A percentile compares a stretch with the other conserved stretches of the same genome.
Evolutionary conservation across 2,888 invertebrate genomes (phyloP).

Genomic region (Sinotaia quadrata): DNA sequence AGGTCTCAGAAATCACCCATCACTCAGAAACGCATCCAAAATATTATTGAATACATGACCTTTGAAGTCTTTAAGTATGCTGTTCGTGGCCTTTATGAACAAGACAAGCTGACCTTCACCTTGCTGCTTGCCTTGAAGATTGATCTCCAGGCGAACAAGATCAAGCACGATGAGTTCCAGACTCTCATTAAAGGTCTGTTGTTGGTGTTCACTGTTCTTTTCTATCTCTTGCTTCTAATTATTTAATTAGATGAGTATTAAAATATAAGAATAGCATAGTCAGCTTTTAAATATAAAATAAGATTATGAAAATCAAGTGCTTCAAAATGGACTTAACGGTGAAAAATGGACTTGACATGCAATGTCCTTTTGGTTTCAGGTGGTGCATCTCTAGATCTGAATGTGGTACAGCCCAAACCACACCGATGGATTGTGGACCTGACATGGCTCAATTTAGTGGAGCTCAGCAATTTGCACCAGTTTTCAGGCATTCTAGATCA

Average conservation of each 20-base stretch:
- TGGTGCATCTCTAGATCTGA: constrained; percentile 72
- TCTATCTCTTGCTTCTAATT: no score
- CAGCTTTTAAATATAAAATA: no score
- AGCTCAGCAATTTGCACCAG: constrained; percentile 71
- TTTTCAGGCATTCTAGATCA: constrained; percentile 72
- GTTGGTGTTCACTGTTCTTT: no score
- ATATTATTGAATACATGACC: constrained; percentile 73
- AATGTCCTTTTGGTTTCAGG: constrained; percentile 53
- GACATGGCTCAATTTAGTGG: constrained; percentile 73
- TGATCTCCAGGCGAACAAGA: constrained; percentile 68
- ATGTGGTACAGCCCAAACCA: constrained; percentile 71
- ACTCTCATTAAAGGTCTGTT: constrained; percentile 68
- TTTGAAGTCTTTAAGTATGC: constrained; percentile 72
- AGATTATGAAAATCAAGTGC: no score
- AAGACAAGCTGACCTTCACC: constrained; percentile 72
- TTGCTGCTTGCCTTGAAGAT: constrained; percentile 72
- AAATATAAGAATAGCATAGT: no score
- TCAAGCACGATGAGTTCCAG: constrained; percentile 69
- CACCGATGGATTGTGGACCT: constrained; percentile 71
- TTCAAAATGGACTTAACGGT: no score
- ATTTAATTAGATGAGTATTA: no score
- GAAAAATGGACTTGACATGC: no score
- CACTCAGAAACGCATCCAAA: constrained; percentile 70
- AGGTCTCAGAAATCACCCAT: constrained; percentile 70
- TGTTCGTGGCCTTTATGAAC: constrained; percentile 71